A percentile compares a stretch with the other conserved stretches of the same genome.
phyloP scores from a whole-genome alignment of 2,888 invertebrate genomes.

The Cheilosia grossa region DNA sequence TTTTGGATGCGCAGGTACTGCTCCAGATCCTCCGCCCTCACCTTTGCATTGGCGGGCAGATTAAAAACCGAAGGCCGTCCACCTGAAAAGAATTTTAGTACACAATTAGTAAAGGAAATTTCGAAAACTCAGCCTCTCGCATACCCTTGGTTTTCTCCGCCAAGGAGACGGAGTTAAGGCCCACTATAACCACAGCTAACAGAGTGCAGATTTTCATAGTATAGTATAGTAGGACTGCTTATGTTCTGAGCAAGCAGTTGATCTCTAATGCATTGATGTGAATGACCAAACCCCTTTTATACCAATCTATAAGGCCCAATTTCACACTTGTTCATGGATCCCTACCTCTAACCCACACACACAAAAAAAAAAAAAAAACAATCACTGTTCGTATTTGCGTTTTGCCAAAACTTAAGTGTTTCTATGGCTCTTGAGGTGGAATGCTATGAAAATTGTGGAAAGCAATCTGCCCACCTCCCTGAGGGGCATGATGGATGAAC shows the following conservation, averaged over 20 bases:
- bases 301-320: constrained; percentile 36
- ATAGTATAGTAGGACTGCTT: constrained; percentile 17
- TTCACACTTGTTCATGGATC: constrained; percentile 23
- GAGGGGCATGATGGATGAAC: constrained; percentile 49
- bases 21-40: constrained; percentile 66
- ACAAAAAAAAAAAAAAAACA: constrained; percentile 38
- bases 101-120: constrained; percentile 11
- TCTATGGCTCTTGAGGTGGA: constrained; percentile 40
- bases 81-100: constrained; percentile 27
- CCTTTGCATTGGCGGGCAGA: constrained; percentile 73
- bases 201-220: constrained; percentile 52
- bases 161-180: constrained; percentile 21
- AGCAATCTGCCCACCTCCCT: constrained; percentile 37
- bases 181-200: constrained; percentile 40
- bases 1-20: constrained; percentile 54
- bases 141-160: constrained; percentile 75
- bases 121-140: not conserved
- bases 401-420: constrained; percentile 56
- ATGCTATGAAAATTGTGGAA: constrained; percentile 56
- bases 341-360: constrained; percentile 11
- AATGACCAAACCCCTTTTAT: constrained; percentile 62
- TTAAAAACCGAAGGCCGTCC: constrained; percentile 74
- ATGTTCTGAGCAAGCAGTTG: constrained; percentile 63
- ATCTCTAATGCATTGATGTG: constrained; percentile 59
- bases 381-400: constrained; percentile 65